These are phyloP conservation scores for Bufo gargarizans DNA, from an alignment of 2,113 vertebrate genomes.

Conservation along the genomic window DNA sequence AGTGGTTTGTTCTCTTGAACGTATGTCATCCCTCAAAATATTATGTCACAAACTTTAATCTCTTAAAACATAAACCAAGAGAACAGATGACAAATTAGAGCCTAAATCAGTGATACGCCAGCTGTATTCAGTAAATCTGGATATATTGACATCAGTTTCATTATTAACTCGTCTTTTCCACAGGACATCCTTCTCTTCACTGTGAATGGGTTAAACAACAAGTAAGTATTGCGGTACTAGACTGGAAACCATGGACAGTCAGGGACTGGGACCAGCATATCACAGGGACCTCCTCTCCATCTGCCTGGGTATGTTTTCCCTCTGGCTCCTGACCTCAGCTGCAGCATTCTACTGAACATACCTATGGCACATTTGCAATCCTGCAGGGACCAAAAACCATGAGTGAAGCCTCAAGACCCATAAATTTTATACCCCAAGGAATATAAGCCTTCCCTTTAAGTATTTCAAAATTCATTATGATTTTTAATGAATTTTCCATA, in stretches of 20 bases:
- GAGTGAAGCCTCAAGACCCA: slow-evolving; percentile 49
- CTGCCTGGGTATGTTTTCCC: slow-evolving; percentile 50
- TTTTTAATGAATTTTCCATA: not conserved
- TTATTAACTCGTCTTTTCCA: not conserved
- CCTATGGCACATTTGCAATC: slow-evolving; percentile 57
- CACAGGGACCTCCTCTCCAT: slow-evolving; percentile 53
- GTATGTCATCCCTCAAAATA: too few species aligned
- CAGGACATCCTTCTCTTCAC: not conserved
- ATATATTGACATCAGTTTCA: not conserved
- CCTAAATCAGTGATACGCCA: not conserved
- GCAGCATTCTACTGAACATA: slow-evolving; percentile 52
- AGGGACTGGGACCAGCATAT: slow-evolving; percentile 45
- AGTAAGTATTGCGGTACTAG: slow-evolving; percentile 26
- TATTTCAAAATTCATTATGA: slow-evolving; percentile 1
- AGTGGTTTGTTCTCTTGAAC: too few species aligned
- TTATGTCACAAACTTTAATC: too few species aligned
- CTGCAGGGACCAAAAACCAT: slow-evolving; percentile 39
- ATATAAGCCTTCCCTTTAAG: slow-evolving; percentile 28
- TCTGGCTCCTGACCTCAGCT: slow-evolving; percentile 56
- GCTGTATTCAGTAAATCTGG: not conserved
- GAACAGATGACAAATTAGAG: too few species aligned
- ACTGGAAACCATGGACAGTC: slow-evolving; percentile 18
- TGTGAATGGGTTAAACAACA: slow-evolving; percentile 54
- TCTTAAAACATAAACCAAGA: too few species aligned
- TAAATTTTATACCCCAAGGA: slow-evolving; percentile 48